A percentile compares a stretch with the other conserved stretches of the same genome.
These are phyloP conservation scores for Ennomos erosarius DNA, from an alignment of 2,888 invertebrate genomes.

Conservation along the genomic window DNA sequence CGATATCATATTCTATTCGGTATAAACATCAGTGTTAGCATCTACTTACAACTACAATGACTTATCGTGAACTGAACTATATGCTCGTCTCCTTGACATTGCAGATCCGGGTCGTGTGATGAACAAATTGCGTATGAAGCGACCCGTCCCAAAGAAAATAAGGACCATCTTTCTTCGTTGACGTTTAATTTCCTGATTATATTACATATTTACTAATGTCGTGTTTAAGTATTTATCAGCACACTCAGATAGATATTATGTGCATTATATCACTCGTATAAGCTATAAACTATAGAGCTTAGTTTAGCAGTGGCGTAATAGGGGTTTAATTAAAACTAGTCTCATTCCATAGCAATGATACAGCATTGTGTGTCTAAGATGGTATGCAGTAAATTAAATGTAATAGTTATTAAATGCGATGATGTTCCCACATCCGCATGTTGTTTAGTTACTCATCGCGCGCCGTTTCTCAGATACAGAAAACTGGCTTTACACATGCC, in stretches of 20 bases:
- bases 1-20: constrained; percentile 25
- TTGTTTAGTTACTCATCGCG: constrained; percentile 29
- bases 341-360: constrained; percentile 17
- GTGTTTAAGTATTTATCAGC: too few relatives aligned
- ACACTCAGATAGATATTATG: too few relatives aligned
- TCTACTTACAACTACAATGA: constrained; percentile 10
- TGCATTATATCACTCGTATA: too few relatives aligned
- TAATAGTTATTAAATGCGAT: constrained; percentile 17
- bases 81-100: constrained; percentile 38
- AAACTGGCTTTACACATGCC: constrained; percentile 24
- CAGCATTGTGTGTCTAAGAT: constrained; percentile 22
- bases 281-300: neutral
- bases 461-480: constrained; percentile 22
- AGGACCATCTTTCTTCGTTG: constrained; percentile 3
- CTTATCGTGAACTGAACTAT: constrained; percentile 26
- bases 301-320: neutral
- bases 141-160: neutral
- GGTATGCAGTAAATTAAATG: constrained; percentile 24
- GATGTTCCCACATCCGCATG: constrained; percentile 26
- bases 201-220: neutral
- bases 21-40: constrained; percentile 18
- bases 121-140: constrained; percentile 21
- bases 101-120: constrained; percentile 37
- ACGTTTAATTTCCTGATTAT: constrained; percentile 4
- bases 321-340: constrained; percentile 11